These are phyloP conservation scores for Prostheceraeus crozeri DNA, from an alignment of 2,888 invertebrate genomes.

Conservation along the genomic window DNA sequence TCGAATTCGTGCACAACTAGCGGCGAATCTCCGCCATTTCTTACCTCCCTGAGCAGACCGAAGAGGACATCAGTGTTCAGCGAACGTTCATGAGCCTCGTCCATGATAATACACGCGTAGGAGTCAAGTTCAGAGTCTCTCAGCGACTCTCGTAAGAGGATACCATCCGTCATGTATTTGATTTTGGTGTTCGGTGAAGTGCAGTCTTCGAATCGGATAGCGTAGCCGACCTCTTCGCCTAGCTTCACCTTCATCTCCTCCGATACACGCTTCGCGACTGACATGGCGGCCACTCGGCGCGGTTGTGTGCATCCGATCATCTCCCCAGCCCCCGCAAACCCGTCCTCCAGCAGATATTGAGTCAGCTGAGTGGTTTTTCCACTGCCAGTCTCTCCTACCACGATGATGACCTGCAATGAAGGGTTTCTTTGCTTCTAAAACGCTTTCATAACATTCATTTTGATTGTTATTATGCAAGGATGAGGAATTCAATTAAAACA, in stretches of 20 bases:
- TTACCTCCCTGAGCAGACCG: constrained; percentile 79
- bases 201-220: constrained; percentile 98
- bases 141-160: constrained; percentile 85
- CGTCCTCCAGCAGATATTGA: constrained; percentile 85
- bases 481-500: too few species aligned
- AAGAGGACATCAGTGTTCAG: constrained; percentile 96
- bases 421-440: too few species aligned
- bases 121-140: constrained; percentile 90
- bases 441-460: too few species aligned
- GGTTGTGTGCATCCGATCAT: constrained; percentile 98
- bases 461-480: too few species aligned
- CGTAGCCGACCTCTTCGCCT: constrained; percentile 89
- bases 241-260: constrained; percentile 88
- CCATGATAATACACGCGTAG: constrained; percentile 97
- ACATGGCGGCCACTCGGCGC: constrained; percentile 90
- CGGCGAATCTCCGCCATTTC: background rate
- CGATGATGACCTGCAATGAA: constrained; percentile 82
- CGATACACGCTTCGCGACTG: constrained; percentile 94
- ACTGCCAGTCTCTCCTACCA: constrained; percentile 87
- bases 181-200: constrained; percentile 67
- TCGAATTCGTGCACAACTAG: too few species aligned
- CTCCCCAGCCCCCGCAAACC: constrained; percentile 75
- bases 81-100: constrained; percentile 96
- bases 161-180: constrained; percentile 97
- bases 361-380: constrained; percentile 96